Evolutionary conservation across 2,888 invertebrate genomes (phyloP).

Genomic region (Cephalotes varians): DNA sequence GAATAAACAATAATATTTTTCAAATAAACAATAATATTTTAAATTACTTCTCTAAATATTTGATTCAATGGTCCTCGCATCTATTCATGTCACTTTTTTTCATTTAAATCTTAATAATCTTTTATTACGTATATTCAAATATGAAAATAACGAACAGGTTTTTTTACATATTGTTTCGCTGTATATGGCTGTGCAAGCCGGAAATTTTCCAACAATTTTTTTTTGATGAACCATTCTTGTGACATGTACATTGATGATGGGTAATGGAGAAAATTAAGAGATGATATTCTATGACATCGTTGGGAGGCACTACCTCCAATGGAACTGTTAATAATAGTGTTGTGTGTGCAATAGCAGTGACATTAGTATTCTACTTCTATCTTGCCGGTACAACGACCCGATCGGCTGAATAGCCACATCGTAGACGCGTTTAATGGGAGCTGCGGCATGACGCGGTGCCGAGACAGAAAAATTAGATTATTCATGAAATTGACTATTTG

Average conservation of each 20-base stretch:
- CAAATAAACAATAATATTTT: background rate
- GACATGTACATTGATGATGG: background rate
- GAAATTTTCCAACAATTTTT: background rate
- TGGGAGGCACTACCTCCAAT: background rate
- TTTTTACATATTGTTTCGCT: background rate
- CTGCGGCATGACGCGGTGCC: conserved; percentile 21
- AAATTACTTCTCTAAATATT: background rate
- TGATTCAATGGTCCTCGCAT: background rate
- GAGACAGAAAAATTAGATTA: conserved; percentile 47
- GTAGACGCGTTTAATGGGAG: conserved; percentile 27
- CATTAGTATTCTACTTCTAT: conserved; percentile 31
- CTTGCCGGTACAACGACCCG: conserved; percentile 25
- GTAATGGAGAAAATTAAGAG: conserved; percentile 11
- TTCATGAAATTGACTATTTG: conserved; percentile 44
- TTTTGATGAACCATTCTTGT: background rate
- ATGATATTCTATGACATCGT: background rate
- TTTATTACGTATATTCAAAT: background rate
- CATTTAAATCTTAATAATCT: background rate
- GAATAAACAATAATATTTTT: conserved; percentile 5
- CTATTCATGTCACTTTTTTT: background rate
- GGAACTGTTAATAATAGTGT: background rate
- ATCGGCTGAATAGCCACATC: conserved; percentile 35
- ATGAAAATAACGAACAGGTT: background rate
- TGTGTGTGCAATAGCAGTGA: background rate
- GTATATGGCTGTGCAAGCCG: background rate